These are phyloP conservation scores for Drosophila limbata DNA, from an alignment of 2,888 invertebrate genomes.

Conservation along the genomic window DNA sequence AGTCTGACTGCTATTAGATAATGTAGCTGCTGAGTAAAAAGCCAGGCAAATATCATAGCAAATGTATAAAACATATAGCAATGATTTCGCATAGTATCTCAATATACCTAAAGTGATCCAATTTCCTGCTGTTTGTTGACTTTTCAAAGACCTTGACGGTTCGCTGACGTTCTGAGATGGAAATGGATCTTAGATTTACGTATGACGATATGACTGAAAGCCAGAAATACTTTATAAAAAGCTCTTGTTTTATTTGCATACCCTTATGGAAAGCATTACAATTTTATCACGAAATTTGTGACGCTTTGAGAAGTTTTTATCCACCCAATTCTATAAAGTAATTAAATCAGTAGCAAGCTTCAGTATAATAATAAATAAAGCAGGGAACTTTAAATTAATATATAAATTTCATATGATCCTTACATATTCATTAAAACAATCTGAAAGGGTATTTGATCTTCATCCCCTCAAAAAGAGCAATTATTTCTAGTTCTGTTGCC, in stretches of 20 bases:
- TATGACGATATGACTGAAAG: slow-evolving; percentile 39
- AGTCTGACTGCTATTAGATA: slow-evolving; percentile 4
- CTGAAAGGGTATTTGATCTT: slow-evolving; percentile 2
- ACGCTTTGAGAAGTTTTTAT: not conserved
- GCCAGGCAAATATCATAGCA: slow-evolving; percentile 14
- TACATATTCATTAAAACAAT: not conserved
- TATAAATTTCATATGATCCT: no score
- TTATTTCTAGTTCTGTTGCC: slow-evolving; percentile 4
- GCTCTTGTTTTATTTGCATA: slow-evolving; percentile 16
- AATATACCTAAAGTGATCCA: slow-evolving; percentile 43
- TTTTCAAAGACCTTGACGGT: slow-evolving; percentile 73
- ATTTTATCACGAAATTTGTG: not conserved
- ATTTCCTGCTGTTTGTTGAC: slow-evolving; percentile 63
- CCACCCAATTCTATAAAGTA: not conserved
- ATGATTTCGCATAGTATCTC: slow-evolving; percentile 33
- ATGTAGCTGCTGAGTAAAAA: slow-evolving; percentile 13
- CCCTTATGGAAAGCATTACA: not conserved
- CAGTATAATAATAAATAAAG: not conserved
- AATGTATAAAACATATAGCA: slow-evolving; percentile 20
- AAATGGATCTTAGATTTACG: slow-evolving; percentile 47
- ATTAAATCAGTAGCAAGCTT: not conserved
- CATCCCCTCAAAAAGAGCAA: not conserved
- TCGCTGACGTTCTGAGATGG: slow-evolving; percentile 44
- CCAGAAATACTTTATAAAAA: slow-evolving; percentile 20
- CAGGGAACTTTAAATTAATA: not conserved